Percentiles rank a stretch among this genome's conserved stretches.
phyloP scores from a whole-genome alignment of 2,113 vertebrate species.

The Aleadryas rufinucha region DNA sequence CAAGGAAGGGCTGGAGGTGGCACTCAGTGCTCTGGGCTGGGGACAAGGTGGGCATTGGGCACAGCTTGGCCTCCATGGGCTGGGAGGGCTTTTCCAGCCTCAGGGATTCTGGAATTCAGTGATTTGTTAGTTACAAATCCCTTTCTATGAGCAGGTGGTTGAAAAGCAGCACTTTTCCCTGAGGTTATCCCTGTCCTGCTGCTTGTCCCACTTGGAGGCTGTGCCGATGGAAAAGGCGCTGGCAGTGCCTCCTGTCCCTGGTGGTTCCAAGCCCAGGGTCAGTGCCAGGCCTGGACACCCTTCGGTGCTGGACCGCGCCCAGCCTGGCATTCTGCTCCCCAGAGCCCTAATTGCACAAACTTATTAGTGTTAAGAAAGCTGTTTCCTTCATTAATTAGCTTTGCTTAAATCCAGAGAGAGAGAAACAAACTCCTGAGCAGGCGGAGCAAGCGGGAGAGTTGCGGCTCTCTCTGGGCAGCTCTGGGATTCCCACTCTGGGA shows the following conservation, averaged over 20 bases:
- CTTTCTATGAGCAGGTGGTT: neutral
- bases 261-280: neutral
- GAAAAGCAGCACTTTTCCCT: neutral
- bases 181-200: neutral
- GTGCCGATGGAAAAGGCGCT: neutral
- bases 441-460: accelerated
- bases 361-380: neutral
- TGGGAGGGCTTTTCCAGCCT: neutral
- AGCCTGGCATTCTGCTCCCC: neutral
- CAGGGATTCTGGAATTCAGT: accelerated
- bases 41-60: neutral
- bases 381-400: neutral
- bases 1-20: neutral
- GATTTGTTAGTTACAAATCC: neutral
- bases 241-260: neutral
- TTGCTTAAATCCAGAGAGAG: neutral
- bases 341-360: neutral
- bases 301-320: neutral
- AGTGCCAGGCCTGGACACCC: neutral
- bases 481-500: neutral
- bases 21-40: neutral
- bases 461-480: neutral
- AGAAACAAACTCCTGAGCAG: neutral
- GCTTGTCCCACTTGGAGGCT: neutral
- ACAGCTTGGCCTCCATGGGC: neutral